phyloP scores from a whole-genome alignment of 1,140 invertebrate genomes.

The Diorhabda elongata region DNA sequence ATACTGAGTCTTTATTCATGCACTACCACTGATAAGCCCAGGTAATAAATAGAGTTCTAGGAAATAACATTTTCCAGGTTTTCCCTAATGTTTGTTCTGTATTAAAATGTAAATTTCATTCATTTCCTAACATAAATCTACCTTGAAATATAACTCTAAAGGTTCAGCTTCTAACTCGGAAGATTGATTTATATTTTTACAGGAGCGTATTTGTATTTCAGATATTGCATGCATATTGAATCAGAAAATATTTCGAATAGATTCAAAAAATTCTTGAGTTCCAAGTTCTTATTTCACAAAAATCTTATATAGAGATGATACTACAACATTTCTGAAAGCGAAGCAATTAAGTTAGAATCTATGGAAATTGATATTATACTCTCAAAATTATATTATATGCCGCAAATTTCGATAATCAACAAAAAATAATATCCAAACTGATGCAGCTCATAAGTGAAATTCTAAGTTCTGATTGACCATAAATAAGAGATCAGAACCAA shows the following conservation, averaged over 20 bases:
- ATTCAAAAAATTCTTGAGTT: not conserved
- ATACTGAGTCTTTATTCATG: not conserved
- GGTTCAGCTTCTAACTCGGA: constrained; percentile 12
- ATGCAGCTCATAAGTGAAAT: too few relatives aligned
- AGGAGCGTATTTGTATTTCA: not conserved
- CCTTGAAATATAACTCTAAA: constrained; percentile 30
- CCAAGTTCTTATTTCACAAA: not conserved
- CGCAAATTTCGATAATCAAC: too few relatives aligned
- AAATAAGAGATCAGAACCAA: too few relatives aligned
- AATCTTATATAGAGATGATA: too few relatives aligned
- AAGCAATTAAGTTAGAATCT: too few relatives aligned
- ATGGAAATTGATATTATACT: too few relatives aligned
- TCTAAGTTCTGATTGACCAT: too few relatives aligned
- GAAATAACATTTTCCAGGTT: constrained; percentile 31
- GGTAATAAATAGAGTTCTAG: constrained; percentile 27
- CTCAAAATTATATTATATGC: too few relatives aligned
- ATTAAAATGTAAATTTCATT: constrained; percentile 38
- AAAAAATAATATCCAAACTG: too few relatives aligned
- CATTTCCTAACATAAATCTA: constrained; percentile 34
- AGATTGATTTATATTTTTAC: constrained; percentile 34
- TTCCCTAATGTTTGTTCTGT: constrained; percentile 34
- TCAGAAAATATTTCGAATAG: not conserved
- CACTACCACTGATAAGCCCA: constrained; percentile 17
- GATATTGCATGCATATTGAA: not conserved
- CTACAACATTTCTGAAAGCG: too few relatives aligned